A percentile compares a stretch with the other conserved stretches of the same genome.
Conservation (phyloP, 2,797 vertebrate genomes). For the Coregonus ussuriensis region DNA sequence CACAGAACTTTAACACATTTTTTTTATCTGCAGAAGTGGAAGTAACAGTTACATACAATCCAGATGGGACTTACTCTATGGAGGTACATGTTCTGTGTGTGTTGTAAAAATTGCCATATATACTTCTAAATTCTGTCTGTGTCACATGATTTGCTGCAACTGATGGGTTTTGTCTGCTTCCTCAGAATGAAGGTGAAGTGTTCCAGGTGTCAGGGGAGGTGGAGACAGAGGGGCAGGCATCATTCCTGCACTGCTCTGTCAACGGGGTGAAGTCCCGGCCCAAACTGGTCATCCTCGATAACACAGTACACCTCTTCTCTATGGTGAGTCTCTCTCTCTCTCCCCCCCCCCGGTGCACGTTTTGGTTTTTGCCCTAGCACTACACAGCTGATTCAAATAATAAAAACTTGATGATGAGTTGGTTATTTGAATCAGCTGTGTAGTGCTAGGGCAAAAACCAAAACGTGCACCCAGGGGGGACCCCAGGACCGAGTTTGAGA, state of each 20-base stretch:
- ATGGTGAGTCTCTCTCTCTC: slow-evolving; percentile 71
- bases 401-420: no score
- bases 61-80: slow-evolving; percentile 88
- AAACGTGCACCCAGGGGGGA: no score
- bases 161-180: neutral
- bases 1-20: neutral
- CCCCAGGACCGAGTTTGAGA: no score
- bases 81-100: slow-evolving; percentile 75
- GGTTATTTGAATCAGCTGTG: no score
- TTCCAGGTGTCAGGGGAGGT: slow-evolving; percentile 83
- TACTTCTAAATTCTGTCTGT: neutral
- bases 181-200: slow-evolving; percentile 78
- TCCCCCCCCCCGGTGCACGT: no score
- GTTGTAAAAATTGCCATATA: neutral
- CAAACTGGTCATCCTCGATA: slow-evolving; percentile 86
- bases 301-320: slow-evolving; percentile 89
- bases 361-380: no score
- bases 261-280: slow-evolving; percentile 81
- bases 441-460: no score
- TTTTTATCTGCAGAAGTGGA: slow-evolving; percentile 76
- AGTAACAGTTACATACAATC: slow-evolving; percentile 82
- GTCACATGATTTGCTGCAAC: neutral
- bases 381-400: no score
- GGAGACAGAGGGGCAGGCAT: slow-evolving; percentile 70
- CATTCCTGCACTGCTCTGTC: slow-evolving; percentile 84